Evolutionary conservation across 2,113 vertebrate genomes (phyloP), one percentile per base, ranked within the genome.

Genomic region (Clinocottus analis): DNA sequence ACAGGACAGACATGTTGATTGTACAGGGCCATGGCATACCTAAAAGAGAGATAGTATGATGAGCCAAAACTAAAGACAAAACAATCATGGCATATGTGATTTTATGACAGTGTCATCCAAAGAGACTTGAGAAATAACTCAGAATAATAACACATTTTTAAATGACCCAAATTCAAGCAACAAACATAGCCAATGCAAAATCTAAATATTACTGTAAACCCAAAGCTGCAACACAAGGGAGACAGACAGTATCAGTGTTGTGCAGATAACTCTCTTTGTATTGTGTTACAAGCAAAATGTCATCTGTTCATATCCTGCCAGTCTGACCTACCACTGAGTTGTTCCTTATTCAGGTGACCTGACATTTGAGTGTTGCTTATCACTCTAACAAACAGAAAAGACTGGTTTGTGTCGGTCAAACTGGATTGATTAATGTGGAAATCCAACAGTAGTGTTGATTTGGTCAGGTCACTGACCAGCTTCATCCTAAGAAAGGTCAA

Each of bases 1-100:
- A 97, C 95, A 0, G 97, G 96, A 78, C 97, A 97, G 83, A 97
- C 95, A 51, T 97, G 96, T 89, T 96, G 96, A 91, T 97, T 97
- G 90, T 96, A 96, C 59, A 97, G 92, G 0, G 97, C 97, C 96
- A 97, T 96, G 85, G 96, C 96, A 1, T 97, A 97, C 86, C 96
- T 97, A 79, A 43, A 85, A 81, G 66, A 75, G 80, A 85, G 62
- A 81, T 58, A 85, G 21, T 11, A 23, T n/a, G 21, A 79, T 80
- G 55, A 80, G 23, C 1, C 33, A 65, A 75, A 84, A 76, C 41
- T 19, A 62, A 66, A 66, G 9, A 1, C 1, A 61, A n/a, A 31
- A 31, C 31, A 64, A 9, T 53, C 11, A 41, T 21, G 23, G 5
- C 41, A 14, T 11, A 31, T 29, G 45, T 53, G n/a, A 37, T 62